phyloP scores from a whole-genome alignment of 2,888 invertebrate genomes.

The Halictus quadricinctus region DNA sequence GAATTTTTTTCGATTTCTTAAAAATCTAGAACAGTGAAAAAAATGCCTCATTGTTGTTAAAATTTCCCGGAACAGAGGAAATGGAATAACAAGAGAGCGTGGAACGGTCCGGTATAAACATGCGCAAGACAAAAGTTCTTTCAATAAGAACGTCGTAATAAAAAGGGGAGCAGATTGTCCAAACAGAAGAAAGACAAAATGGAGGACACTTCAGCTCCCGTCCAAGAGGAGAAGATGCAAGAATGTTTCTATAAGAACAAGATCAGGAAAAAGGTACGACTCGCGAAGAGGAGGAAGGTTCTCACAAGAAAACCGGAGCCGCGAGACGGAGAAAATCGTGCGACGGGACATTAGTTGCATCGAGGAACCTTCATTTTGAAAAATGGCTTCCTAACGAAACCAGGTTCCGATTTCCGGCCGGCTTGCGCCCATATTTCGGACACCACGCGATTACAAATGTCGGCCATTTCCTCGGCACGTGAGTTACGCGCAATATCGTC shows the following conservation, averaged over 20 bases:
- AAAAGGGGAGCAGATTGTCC: neutral
- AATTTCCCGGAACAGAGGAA: neutral
- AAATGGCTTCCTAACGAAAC: constrained; percentile 5
- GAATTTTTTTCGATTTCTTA: too few relatives aligned
- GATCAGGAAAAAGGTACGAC: neutral
- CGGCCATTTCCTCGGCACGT: constrained; percentile 36
- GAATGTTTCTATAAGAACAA: neutral
- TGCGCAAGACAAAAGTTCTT: neutral
- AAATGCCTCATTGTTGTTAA: neutral
- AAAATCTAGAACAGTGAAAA: too few relatives aligned
- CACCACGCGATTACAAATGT: constrained; percentile 31
- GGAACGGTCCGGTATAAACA: too few relatives aligned
- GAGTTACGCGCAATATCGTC: constrained; percentile 50
- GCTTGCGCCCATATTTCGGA: constrained; percentile 26
- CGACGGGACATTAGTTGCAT: neutral
- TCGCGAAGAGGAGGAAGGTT: neutral
- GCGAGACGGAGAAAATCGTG: neutral
- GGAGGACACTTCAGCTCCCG: neutral
- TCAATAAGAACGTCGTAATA: neutral
- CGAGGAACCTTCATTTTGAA: constrained; percentile 1
- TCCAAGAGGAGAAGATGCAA: neutral
- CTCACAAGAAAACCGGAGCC: neutral
- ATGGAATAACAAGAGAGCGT: too few relatives aligned
- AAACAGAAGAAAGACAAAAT: neutral
- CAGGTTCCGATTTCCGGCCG: neutral